Conservation (phyloP, 2,888 invertebrate genomes). For the Yponomeuta sedellus region DNA sequence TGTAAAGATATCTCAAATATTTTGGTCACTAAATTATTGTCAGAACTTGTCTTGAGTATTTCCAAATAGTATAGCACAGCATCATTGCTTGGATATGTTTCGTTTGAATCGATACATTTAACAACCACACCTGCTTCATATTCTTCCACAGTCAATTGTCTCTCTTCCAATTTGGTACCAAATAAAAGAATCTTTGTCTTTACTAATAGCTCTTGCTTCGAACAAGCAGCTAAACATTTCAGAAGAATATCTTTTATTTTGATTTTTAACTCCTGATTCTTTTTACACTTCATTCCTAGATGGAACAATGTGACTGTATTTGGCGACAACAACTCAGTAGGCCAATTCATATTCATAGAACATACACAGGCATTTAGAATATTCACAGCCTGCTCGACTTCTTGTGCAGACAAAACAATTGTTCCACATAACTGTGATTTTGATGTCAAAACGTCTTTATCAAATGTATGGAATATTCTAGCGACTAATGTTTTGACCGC, state of each 20-base stretch:
- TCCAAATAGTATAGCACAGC: constrained; percentile 45
- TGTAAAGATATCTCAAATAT: constrained; percentile 48
- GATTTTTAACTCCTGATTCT: constrained; percentile 39
- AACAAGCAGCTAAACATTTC: constrained; percentile 45
- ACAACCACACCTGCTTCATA: constrained; percentile 56
- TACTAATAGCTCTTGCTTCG: constrained; percentile 31
- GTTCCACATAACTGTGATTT: constrained; percentile 47
- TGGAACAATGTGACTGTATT: constrained; percentile 61
- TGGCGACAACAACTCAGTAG: constrained; percentile 45
- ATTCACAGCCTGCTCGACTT: constrained; percentile 52
- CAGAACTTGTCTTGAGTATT: constrained; percentile 40
- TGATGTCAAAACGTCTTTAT: constrained; percentile 34
- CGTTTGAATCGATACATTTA: constrained; percentile 35
- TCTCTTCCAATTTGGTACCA: constrained; percentile 28
- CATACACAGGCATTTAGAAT: constrained; percentile 51
- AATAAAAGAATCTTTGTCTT: constrained; percentile 41
- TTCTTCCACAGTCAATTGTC: constrained; percentile 42
- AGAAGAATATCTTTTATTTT: constrained; percentile 54
- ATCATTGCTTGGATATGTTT: constrained; percentile 35
- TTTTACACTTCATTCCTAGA: constrained; percentile 51
- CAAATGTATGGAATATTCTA: constrained; percentile 44
- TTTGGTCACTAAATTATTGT: constrained; percentile 34
- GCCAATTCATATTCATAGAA: constrained; percentile 44
- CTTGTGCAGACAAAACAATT: constrained; percentile 48
- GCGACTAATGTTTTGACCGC: constrained; percentile 40